These are phyloP conservation scores for Ptyas mucosa DNA, from an alignment of 2,113 vertebrate genomes.

Conservation along the genomic window DNA sequence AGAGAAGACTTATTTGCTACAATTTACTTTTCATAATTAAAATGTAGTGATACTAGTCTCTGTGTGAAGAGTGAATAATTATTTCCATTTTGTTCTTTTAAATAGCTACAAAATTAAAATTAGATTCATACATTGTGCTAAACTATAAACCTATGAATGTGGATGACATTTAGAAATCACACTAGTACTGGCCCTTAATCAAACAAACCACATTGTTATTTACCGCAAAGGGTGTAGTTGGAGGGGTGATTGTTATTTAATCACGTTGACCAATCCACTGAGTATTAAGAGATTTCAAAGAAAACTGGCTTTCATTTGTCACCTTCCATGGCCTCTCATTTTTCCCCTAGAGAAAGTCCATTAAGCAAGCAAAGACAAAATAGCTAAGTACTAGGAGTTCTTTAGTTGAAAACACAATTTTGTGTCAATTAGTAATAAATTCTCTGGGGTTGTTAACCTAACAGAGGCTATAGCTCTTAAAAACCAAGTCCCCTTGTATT, in stretches of 20 bases:
- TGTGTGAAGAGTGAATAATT: neutral
- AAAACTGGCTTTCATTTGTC: neutral
- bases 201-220: neutral
- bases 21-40: neutral
- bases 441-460: neutral
- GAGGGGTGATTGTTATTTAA: neutral
- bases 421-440: neutral
- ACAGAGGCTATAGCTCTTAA: neutral
- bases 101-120: neutral
- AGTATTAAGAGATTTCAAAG: neutral
- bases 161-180: neutral
- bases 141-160: neutral
- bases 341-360: neutral
- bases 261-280: neutral
- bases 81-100: neutral
- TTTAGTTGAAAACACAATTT: neutral
- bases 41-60: neutral
- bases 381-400: neutral
- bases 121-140: neutral
- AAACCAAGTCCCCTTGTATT: neutral
- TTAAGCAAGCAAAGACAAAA: neutral
- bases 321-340: neutral
- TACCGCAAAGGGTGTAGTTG: neutral
- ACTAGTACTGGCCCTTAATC: neutral
- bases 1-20: neutral